phyloP scores from a whole-genome alignment of 2,888 invertebrate species.

The Pyrrhosoma nymphula region DNA sequence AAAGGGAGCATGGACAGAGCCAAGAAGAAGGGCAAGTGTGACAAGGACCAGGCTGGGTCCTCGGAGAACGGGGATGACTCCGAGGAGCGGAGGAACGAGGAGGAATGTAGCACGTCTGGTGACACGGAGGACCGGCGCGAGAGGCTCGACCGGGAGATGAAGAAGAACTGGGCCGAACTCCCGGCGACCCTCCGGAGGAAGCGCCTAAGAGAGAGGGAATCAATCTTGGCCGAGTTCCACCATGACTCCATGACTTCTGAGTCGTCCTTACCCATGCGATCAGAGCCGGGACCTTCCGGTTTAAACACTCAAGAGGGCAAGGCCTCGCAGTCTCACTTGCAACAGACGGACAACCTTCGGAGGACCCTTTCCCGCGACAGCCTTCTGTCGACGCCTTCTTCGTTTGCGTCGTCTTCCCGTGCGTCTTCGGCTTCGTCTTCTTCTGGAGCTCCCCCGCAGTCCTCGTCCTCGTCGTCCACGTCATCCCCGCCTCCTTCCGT shows the following conservation, averaged over 20 bases:
- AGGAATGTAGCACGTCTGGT: slow-evolving; percentile 73
- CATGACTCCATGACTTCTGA: slow-evolving; percentile 38
- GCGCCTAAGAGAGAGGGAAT: slow-evolving; percentile 71
- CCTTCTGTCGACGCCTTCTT: slow-evolving; percentile 74
- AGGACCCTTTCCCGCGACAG: slow-evolving; percentile 74
- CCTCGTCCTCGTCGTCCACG: slow-evolving; percentile 38
- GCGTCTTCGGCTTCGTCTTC: slow-evolving; percentile 68
- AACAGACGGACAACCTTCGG: slow-evolving; percentile 54
- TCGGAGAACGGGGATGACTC: slow-evolving; percentile 64
- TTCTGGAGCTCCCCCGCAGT: slow-evolving; percentile 23
- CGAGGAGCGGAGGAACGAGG: slow-evolving; percentile 58
- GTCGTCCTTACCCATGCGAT: neutral
- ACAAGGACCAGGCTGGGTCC: slow-evolving; percentile 29
- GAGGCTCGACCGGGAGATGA: slow-evolving; percentile 71
- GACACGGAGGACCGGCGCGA: slow-evolving; percentile 70
- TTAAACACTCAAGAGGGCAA: slow-evolving; percentile 55
- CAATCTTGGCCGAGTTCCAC: slow-evolving; percentile 71
- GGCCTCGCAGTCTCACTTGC: slow-evolving; percentile 37
- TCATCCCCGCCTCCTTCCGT: slow-evolving; percentile 68
- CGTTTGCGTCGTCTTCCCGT: slow-evolving; percentile 35
- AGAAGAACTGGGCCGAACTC: slow-evolving; percentile 76
- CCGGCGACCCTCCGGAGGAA: slow-evolving; percentile 76
- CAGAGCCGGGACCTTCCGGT: slow-evolving; percentile 65
- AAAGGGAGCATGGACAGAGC: neutral
- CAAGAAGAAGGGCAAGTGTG: slow-evolving; percentile 52